Evolutionary conservation across 1,140 invertebrate genomes (phyloP).

Genomic region (Caenorhabditis elegans): DNA sequence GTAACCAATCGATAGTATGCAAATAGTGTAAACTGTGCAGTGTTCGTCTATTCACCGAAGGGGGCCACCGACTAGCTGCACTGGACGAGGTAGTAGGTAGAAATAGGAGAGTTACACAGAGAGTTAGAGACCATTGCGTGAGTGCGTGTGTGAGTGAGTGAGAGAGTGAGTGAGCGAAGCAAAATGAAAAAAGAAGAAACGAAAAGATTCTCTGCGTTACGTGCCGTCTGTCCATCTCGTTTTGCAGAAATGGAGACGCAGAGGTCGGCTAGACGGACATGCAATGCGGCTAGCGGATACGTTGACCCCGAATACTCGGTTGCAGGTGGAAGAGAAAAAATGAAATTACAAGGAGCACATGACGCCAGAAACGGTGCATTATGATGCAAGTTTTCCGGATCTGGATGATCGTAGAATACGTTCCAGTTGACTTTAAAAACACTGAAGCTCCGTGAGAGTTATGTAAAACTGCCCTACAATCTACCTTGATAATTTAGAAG

Average conservation of each 20-base stretch:
- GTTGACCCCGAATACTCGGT: no score
- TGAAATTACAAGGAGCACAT: no score
- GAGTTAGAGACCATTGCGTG: not conserved
- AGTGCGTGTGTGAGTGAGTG: not conserved
- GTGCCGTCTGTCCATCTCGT: no score
- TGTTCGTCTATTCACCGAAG: not conserved
- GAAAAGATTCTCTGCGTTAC: not conserved
- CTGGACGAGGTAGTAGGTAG: not conserved
- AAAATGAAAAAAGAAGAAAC: not conserved
- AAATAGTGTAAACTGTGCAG: conserved; percentile 24
- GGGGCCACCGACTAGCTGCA: not conserved
- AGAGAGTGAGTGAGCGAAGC: not conserved
- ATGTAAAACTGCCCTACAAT: no score
- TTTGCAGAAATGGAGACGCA: not conserved
- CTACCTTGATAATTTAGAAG: no score
- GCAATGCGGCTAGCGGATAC: not conserved
- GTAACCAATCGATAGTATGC: conserved; percentile 19
- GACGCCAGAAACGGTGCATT: no score
- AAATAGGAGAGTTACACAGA: not conserved
- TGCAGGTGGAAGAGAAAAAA: no score
- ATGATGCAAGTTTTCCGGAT: no score
- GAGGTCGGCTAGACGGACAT: not conserved
- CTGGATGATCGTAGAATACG: no score
- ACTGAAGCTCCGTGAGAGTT: no score
- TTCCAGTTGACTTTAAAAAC: no score